Evolutionary conservation across 2,113 vertebrate species (phyloP), one percentile per base, ranked within the genome.

Genomic region (Manacus vitellinus): DNA sequence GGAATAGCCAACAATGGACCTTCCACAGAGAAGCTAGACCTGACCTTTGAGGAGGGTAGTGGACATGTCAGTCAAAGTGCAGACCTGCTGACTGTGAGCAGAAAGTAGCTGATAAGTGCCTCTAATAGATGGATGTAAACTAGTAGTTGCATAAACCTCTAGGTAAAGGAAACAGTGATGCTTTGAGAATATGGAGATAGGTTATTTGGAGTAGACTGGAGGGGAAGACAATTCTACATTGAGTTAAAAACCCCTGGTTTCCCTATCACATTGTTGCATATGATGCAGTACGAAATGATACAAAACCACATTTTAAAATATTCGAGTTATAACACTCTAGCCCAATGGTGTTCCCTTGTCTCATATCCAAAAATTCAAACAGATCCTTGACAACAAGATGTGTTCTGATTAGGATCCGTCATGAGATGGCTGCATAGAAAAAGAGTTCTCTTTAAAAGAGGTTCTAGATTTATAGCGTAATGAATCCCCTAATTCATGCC

Each of bases 21-120:
- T 91, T 90, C 85, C 59, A 49, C 27, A 31, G 71, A 85, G 94
- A 91, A 86, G 55, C 51, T 75, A 70, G 16, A 28, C 44, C 47
- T 87, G 94, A 92, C 73, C 79, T 94, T 55, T 85, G 46, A 13
- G 41, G 43, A 93, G 82, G 66, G 79, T 89, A 85, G 46, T 88
- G 68, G 54, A 87, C 35, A 1, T 55, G 65, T 91, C 93, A 88
- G 23, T 96, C 86, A 85, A 85, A 88, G 31, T 52, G 25, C 25
- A 82, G 68, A 82, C 33, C 54, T 88, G 54, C 33, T 92, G 89
- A 37, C 77, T 52, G 24, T 51, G 17, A 72, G 61, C 70, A 88
- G 81, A 88, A 84, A 77, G 25, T 47, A 96, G 24, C 49, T 87
- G 73, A 39, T 90, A 7, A 63, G 19, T 28, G 12, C 37, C 23